phyloP scores from a whole-genome alignment of 2,888 invertebrate genomes.

The Blastobasis lacticolella region DNA sequence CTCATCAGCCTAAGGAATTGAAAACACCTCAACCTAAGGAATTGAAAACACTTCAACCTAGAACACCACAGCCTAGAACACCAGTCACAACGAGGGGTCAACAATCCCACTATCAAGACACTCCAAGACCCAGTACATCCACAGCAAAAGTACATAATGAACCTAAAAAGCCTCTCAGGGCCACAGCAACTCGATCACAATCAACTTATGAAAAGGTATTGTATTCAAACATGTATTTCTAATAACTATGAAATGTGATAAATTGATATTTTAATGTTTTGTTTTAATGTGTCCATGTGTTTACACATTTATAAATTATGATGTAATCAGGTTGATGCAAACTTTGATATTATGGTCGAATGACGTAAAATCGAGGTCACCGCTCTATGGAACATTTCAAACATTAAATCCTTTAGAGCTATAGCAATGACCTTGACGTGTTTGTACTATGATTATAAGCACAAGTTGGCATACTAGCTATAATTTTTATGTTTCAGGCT shows the following conservation, averaged over 20 bases:
- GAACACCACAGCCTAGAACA: constrained; percentile 26
- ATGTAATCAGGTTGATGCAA: not conserved
- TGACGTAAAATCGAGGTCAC: not conserved
- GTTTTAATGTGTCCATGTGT: not conserved
- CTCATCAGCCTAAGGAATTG: constrained; percentile 13
- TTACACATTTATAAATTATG: not conserved
- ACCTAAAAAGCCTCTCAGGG: constrained; percentile 38
- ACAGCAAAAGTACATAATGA: constrained; percentile 33
- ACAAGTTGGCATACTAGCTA: constrained; percentile 39
- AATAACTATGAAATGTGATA: not conserved
- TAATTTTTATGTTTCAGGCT: constrained; percentile 47
- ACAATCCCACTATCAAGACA: constrained; percentile 25
- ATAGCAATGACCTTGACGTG: constrained; percentile 42
- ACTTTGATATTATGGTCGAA: constrained; percentile 12
- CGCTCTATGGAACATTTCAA: constrained; percentile 12
- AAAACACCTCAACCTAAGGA: constrained; percentile 13
- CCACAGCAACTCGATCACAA: constrained; percentile 35
- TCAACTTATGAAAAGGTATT: constrained; percentile 48
- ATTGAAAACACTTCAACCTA: not conserved
- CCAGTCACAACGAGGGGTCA: constrained; percentile 20
- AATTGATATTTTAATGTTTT: not conserved
- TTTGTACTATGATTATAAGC: constrained; percentile 51
- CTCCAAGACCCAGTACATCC: constrained; percentile 47
- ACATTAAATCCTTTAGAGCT: constrained; percentile 19
- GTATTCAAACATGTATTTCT: not conserved